phyloP scores from a whole-genome alignment of 2,113 vertebrate genomes.

The Platycercus adscitus region DNA sequence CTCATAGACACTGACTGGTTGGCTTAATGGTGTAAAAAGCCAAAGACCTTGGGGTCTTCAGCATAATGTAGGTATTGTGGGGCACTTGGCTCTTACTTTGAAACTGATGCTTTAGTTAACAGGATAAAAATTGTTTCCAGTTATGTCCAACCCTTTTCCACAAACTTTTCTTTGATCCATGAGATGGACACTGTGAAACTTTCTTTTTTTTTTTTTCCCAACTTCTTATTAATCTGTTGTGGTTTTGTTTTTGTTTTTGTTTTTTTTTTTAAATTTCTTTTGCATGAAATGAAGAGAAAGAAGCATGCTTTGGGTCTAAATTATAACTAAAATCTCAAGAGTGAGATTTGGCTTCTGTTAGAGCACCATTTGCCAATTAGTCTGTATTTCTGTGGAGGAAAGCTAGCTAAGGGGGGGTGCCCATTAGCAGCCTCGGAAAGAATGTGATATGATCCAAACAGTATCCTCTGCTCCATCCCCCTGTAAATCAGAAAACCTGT shows the following conservation, averaged over 20 bases:
- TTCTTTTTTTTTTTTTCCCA: neutral
- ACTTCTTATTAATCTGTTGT: neutral
- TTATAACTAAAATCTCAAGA: neutral
- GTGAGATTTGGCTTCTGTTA: neutral
- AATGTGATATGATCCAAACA: neutral
- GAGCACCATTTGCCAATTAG: slow-evolving; percentile 27
- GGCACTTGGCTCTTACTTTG: neutral
- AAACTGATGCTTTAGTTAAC: neutral
- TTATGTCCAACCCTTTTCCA: neutral
- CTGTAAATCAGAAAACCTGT: neutral
- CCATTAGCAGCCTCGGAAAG: slow-evolving; percentile 2
- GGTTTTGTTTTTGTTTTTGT: accelerated
- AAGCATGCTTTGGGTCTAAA: neutral
- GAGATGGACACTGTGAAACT: neutral
- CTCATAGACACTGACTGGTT: neutral
- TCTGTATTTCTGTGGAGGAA: neutral
- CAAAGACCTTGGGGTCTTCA: neutral
- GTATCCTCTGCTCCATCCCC: neutral
- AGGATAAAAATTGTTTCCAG: neutral
- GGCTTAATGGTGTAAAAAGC: neutral
- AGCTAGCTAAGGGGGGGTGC: neutral
- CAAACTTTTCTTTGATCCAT: neutral
- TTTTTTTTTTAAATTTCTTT: neutral
- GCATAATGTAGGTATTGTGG: neutral
- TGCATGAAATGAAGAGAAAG: neutral